Evolutionary conservation across 2,113 vertebrate species (phyloP).

Genomic region (Callipepla californica): DNA sequence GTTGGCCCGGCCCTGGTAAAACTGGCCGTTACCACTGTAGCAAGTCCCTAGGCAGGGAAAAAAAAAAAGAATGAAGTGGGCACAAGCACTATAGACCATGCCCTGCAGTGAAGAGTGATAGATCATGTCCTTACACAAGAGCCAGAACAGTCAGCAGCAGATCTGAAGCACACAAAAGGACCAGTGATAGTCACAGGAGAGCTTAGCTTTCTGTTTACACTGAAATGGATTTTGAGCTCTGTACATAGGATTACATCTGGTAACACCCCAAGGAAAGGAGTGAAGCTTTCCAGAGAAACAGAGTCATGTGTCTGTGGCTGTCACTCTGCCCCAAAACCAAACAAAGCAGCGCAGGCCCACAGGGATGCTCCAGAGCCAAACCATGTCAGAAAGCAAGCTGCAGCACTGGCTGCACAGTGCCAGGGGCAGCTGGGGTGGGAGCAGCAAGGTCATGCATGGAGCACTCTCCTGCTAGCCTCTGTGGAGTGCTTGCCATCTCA

Average conservation of each 20-base stretch:
- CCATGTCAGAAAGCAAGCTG: neutral
- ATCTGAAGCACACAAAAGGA: neutral
- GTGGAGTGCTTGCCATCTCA: neutral
- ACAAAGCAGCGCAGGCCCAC: neutral
- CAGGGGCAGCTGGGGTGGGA: neutral
- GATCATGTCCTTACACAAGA: fast-evolving
- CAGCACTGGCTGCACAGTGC: neutral
- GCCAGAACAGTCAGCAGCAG: neutral
- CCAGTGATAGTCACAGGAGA: neutral
- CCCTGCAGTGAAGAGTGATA: neutral
- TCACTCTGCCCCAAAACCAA: neutral
- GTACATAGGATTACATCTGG: neutral
- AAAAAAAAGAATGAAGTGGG: neutral
- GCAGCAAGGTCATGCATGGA: neutral
- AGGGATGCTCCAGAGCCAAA: neutral
- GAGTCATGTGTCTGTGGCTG: fast-evolving
- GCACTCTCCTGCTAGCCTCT: neutral
- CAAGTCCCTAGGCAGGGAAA: constrained; percentile 78
- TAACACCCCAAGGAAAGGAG: neutral
- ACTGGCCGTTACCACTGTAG: constrained; percentile 85
- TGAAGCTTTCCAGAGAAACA: neutral
- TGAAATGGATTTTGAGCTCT: neutral
- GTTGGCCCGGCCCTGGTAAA: constrained; percentile 81
- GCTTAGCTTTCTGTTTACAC: neutral
- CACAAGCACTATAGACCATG: neutral